Conservation (phyloP, 2,113 vertebrate genomes). For the Myodes glareolus region DNA sequence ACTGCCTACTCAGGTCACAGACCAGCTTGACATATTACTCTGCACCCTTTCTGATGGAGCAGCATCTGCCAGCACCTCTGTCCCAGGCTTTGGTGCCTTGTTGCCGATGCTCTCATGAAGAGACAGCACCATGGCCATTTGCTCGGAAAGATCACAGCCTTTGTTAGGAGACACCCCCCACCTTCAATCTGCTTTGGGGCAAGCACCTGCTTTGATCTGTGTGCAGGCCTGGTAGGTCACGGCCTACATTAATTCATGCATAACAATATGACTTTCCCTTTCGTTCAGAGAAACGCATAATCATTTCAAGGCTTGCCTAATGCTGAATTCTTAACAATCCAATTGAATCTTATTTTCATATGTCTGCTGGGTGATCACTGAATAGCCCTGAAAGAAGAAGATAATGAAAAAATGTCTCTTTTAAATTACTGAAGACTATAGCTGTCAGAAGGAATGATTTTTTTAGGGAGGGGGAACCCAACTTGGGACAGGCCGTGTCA, state of each 20-base stretch:
- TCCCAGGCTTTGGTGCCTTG: neutral
- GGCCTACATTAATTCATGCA: conserved; percentile 77
- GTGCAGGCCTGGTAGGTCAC: conserved; percentile 75
- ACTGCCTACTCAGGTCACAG: neutral
- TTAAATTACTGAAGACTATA: conserved; percentile 52
- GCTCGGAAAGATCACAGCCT: conserved; percentile 63
- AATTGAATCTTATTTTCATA: conserved; percentile 61
- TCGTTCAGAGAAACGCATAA: conserved; percentile 64
- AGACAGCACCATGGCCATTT: neutral
- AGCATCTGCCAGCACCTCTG: neutral
- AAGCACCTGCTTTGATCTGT: conserved; percentile 73
- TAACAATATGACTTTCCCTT: conserved; percentile 73
- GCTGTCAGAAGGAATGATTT: conserved; percentile 40
- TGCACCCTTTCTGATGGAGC: neutral
- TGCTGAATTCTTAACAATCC: conserved; percentile 62
- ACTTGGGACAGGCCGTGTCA: conserved; percentile 40
- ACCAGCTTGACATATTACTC: neutral
- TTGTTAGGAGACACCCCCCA: conserved; percentile 42
- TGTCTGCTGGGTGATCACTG: conserved; percentile 49
- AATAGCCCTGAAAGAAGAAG: conserved; percentile 33
- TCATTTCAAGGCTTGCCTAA: conserved; percentile 58
- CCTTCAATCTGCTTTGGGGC: conserved; percentile 63
- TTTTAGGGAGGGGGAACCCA: neutral
- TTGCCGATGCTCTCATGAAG: neutral
- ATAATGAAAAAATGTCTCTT: conserved; percentile 52